A percentile compares a stretch with the other conserved stretches of the same genome.
Evolutionary conservation across 2,888 invertebrate genomes (phyloP).

Genomic region (Cephus pygmeus): DNA sequence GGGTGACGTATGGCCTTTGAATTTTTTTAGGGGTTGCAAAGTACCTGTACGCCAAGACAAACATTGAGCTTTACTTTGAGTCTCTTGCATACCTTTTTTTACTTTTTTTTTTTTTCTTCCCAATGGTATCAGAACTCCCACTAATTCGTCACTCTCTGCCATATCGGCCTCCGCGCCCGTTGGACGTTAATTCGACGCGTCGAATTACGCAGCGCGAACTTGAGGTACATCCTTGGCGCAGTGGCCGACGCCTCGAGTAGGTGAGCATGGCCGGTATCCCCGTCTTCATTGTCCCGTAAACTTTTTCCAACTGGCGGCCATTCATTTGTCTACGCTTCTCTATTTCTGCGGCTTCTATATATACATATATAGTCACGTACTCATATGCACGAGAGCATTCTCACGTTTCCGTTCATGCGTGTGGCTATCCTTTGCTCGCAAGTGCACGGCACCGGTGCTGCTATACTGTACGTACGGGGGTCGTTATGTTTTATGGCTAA

Average conservation of each 20-base stretch:
- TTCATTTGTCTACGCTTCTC: constrained; percentile 29
- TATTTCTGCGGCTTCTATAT: constrained; percentile 18
- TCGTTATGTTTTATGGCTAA: constrained; percentile 67
- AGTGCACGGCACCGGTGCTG: constrained; percentile 34
- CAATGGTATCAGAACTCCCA: background rate
- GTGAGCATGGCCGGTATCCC: constrained; percentile 10
- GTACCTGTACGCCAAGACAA: background rate
- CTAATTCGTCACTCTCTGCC: constrained; percentile 25
- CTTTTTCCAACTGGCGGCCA: constrained; percentile 24
- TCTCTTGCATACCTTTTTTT: background rate
- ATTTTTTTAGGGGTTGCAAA: background rate
- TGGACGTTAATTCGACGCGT: background rate
- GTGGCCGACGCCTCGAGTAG: background rate
- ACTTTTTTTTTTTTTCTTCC: background rate
- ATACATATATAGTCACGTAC: background rate
- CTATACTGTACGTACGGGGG: constrained; percentile 56
- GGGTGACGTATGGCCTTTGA: background rate
- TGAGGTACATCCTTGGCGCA: constrained; percentile 14
- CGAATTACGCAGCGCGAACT: constrained; percentile 2
- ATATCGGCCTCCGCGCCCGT: constrained; percentile 2
- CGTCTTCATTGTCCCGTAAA: constrained; percentile 26
- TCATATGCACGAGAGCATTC: background rate
- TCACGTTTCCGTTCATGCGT: constrained; percentile 27
- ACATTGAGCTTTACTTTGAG: background rate
- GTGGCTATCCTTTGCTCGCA: constrained; percentile 27